A percentile compares a stretch with the other conserved stretches of the same genome.
These are phyloP conservation scores for Caenorhabditis wallacei DNA, from an alignment of 2,888 invertebrate species.

Conservation along the genomic window DNA sequence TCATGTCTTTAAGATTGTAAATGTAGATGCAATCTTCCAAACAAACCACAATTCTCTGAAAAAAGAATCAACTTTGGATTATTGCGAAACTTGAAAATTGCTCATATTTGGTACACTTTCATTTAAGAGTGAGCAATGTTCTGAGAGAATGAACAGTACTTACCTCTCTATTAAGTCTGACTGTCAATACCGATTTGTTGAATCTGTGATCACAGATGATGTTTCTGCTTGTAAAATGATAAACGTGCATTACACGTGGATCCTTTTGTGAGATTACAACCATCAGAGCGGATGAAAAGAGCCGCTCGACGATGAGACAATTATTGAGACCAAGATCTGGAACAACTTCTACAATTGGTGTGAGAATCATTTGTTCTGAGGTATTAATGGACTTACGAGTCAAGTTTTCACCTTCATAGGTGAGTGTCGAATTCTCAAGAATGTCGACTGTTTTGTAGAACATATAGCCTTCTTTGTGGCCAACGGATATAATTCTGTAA, in stretches of 20 bases:
- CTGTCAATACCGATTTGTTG: constrained; percentile 95
- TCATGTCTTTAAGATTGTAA: constrained; percentile 90
- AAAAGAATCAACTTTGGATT: no score
- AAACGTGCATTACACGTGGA: constrained; percentile 94
- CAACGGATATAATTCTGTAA: constrained; percentile 90
- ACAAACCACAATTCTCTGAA: constrained; percentile 94
- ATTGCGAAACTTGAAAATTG: no score
- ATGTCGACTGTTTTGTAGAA: constrained; percentile 90
- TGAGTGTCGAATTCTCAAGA: constrained; percentile 85
- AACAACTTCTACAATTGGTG: neutral
- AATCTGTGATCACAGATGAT: constrained; percentile 95
- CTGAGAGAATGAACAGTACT: neutral
- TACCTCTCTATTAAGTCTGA: constrained; percentile 94
- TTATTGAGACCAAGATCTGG: constrained; percentile 51
- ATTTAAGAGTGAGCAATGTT: neutral
- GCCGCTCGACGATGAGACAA: constrained; percentile 89
- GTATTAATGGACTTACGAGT: constrained; percentile 39
- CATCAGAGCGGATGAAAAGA: constrained; percentile 97
- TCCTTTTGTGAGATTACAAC: constrained; percentile 92
- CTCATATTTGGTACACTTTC: no score
- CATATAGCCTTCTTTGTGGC: constrained; percentile 93
- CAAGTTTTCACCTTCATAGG: constrained; percentile 60
- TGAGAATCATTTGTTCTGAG: no score
- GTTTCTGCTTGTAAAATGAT: constrained; percentile 91
- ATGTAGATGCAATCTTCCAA: constrained; percentile 97